A percentile compares a stretch with the other conserved stretches of the same genome.
Evolutionary conservation across 2,797 vertebrate species (phyloP).

Genomic region (Leptodactylus fallax): DNA sequence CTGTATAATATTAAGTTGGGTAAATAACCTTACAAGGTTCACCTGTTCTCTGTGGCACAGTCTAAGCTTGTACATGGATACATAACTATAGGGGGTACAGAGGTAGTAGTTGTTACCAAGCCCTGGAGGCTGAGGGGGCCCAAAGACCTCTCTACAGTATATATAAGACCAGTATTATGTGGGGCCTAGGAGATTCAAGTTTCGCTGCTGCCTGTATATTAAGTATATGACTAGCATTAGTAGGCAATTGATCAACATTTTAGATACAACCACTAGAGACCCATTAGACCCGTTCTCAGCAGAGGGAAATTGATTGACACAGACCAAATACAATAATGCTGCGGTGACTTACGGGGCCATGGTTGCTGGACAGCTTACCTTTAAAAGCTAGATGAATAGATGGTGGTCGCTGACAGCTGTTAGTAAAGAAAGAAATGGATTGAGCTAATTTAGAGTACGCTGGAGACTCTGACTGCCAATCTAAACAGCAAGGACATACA

Average conservation of each 20-base stretch:
- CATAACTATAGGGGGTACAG: too few relatives aligned
- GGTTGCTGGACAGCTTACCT: neutral
- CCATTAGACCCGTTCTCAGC: neutral
- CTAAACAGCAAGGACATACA: neutral
- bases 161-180: too few relatives aligned
- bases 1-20: too few relatives aligned
- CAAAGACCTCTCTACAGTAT: too few relatives aligned
- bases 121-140: too few relatives aligned
- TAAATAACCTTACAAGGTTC: too few relatives aligned
- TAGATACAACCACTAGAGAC: neutral
- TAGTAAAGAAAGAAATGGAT: slow-evolving; percentile 3
- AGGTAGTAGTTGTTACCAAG: too few relatives aligned
- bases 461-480: neutral
- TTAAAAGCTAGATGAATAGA: neutral
- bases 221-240: neutral
- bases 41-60: too few relatives aligned
- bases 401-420: slow-evolving; percentile 8
- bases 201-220: too few relatives aligned
- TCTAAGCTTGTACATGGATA: too few relatives aligned
- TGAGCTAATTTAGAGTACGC: neutral
- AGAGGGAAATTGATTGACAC: neutral
- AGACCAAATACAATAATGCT: neutral
- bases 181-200: too few relatives aligned
- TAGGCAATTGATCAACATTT: neutral
- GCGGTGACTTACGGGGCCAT: neutral